Percentiles rank a stretch among this genome's conserved stretches.
phyloP scores from a whole-genome alignment of 1,140 invertebrate genomes.

The Leptinotarsa lineolata region DNA sequence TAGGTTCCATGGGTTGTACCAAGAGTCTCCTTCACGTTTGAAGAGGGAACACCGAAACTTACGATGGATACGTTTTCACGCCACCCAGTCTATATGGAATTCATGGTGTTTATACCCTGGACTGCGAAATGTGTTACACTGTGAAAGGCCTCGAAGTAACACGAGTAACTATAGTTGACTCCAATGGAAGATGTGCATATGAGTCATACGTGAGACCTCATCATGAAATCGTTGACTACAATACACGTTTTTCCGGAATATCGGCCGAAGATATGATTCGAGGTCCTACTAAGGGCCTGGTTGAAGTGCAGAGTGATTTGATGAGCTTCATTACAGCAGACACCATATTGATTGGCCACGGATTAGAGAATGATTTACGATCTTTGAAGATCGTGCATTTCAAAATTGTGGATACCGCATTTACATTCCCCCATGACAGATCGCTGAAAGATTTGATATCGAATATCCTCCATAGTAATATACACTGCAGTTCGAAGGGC shows the following conservation, averaged over 20 bases:
- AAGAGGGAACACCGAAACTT: slow-evolving; percentile 74
- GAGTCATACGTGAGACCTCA: slow-evolving; percentile 79
- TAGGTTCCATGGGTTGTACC: slow-evolving; percentile 64
- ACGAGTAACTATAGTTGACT: slow-evolving; percentile 77
- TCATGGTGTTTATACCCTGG: slow-evolving; percentile 75
- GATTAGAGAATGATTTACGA: slow-evolving; percentile 89
- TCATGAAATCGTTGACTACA: slow-evolving; percentile 78
- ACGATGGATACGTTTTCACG: slow-evolving; percentile 66
- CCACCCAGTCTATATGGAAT: slow-evolving; percentile 53
- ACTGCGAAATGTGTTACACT: slow-evolving; percentile 95
- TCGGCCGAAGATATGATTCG: slow-evolving; percentile 56
- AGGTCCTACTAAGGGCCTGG: slow-evolving; percentile 65
- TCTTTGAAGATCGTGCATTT: slow-evolving; percentile 84
- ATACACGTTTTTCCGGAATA: slow-evolving; percentile 87
- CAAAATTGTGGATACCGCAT: slow-evolving; percentile 85
- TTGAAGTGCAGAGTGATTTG: slow-evolving; percentile 84
- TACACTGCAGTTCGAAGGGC: slow-evolving; percentile 71
- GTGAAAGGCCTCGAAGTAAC: slow-evolving; percentile 79
- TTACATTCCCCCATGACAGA: slow-evolving; percentile 79
- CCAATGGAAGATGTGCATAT: slow-evolving; percentile 75
- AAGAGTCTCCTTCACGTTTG: slow-evolving; percentile 72
- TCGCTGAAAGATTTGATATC: slow-evolving; percentile 77
- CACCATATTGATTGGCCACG: slow-evolving; percentile 92
- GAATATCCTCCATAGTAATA: slow-evolving; percentile 71
- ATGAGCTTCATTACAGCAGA: slow-evolving; percentile 76